Evolutionary conservation across 2,888 invertebrate genomes (phyloP), one percentile per base, ranked within the genome.

Genomic region (Amphimallon solstitiale): DNA sequence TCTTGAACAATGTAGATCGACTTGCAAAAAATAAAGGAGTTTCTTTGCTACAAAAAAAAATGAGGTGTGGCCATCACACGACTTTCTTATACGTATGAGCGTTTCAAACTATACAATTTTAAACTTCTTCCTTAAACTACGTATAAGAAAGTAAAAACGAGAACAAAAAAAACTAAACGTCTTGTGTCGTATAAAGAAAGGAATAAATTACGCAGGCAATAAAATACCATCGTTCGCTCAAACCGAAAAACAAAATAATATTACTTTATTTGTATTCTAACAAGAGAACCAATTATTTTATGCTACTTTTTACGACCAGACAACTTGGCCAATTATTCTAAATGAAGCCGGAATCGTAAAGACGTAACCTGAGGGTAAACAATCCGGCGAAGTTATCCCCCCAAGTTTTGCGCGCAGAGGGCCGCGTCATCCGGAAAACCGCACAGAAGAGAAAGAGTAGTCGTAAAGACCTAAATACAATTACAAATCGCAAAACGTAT

Each of bases 211-310:
- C 29, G 5, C 5, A 5, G 3, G 48, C 2, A 48, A 23, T 17
- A 43, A 43, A 14, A 43, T 14, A n/a, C 14, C 9, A 29, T 29
- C 29, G 29, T 5, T 29, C 29, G 5, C 29, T 5, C 29, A 29
- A 29, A 29, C 29, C 29, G 29, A 29, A 29, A n/a, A 29, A 29
- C 29, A 29, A 43, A 14, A 46, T n/a, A 17, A 46, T 48, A 48
- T 48, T 48, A 48, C 19, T 23, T 21, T 21, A 46, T 46, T 46
- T 21, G 46, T 46, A 46, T 21, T 23, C 23, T 48, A 19, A 23
- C 48, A 48, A 48, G 48, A 9, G n/a, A 5, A 23, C 19, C 48
- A 19, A 48, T 48, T 48, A 48, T 48, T 48, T 29, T 48, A 48
- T 23, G 23, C 23, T 23, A 3, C 21, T 23, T 10, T 48, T 23